These are phyloP conservation scores for Drosophila buzzatii DNA, from an alignment of 2,888 invertebrate species.

Conservation along the genomic window DNA sequence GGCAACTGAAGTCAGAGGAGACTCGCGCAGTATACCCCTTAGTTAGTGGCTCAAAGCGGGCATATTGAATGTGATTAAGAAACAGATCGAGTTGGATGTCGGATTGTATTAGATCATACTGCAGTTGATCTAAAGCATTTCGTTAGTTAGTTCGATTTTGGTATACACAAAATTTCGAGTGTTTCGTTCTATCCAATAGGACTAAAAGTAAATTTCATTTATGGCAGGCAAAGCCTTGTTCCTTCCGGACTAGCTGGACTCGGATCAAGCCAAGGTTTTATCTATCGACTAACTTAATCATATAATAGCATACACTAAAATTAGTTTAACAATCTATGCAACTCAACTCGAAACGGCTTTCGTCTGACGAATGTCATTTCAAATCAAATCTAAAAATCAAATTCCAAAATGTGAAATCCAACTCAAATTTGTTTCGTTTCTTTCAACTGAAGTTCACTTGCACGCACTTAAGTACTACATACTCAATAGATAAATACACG, in stretches of 20 bases:
- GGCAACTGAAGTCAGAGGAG: conserved; percentile 21
- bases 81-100: background rate
- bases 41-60: background rate
- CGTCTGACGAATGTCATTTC: conserved; percentile 58
- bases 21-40: background rate
- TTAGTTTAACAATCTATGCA: conserved; percentile 62
- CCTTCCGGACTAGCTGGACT: background rate
- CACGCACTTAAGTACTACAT: conserved; percentile 66
- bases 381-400: background rate
- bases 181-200: background rate
- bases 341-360: conserved; percentile 42
- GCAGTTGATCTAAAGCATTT: background rate
- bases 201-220: conserved; percentile 1
- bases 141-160: background rate
- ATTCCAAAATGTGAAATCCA: background rate
- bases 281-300: conserved; percentile 44
- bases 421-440: background rate
- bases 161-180: background rate
- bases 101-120: background rate
- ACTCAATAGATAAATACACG: conserved; percentile 48
- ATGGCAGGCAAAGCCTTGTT: conserved; percentile 6
- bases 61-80: background rate
- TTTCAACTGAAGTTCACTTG: conserved; percentile 41
- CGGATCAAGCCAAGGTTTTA: background rate
- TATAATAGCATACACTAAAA: conserved; percentile 43